phyloP scores from a whole-genome alignment of 2,888 invertebrate genomes.

The Phortica magna region DNA sequence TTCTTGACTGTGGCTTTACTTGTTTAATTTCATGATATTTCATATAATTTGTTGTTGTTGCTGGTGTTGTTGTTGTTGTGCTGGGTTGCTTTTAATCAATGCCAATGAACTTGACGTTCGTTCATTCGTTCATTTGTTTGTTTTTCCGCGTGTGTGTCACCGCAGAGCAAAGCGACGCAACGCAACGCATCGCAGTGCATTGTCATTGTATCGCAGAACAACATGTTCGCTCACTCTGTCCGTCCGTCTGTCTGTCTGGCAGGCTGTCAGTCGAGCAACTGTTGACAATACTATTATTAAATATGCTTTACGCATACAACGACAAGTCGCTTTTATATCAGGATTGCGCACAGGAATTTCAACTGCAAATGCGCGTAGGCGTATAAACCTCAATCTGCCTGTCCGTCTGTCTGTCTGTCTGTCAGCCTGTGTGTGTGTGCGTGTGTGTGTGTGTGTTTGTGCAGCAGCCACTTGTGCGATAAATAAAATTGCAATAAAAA shows the following conservation, averaged over 20 bases:
- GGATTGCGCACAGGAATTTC: neutral
- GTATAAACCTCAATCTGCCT: neutral
- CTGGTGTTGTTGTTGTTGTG: slow-evolving; percentile 42
- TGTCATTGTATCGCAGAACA: neutral
- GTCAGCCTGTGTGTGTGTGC: neutral
- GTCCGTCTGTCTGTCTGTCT: neutral
- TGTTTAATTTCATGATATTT: slow-evolving; percentile 29
- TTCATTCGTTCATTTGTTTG: neutral
- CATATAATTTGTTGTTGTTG: slow-evolving; percentile 29
- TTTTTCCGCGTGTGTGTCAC: neutral
- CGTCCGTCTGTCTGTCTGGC: neutral
- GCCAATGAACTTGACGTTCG: slow-evolving; percentile 64
- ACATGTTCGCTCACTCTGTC: neutral
- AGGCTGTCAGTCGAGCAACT: neutral
- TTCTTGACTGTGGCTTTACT: slow-evolving; percentile 8
- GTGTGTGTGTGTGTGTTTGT: neutral
- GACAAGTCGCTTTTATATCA: neutral
- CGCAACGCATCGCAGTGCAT: neutral
- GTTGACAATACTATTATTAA: neutral
- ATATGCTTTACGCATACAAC: neutral
- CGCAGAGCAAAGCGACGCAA: no score
- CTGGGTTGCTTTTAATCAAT: slow-evolving; percentile 58
- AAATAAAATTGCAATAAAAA: slow-evolving; percentile 3
- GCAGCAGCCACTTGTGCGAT: neutral
- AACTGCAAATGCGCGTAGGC: neutral